A percentile compares a stretch with the other conserved stretches of the same genome.
Evolutionary conservation across 2,113 vertebrate genomes (phyloP).

Genomic region (Cyphomyrus discorhynchus): DNA sequence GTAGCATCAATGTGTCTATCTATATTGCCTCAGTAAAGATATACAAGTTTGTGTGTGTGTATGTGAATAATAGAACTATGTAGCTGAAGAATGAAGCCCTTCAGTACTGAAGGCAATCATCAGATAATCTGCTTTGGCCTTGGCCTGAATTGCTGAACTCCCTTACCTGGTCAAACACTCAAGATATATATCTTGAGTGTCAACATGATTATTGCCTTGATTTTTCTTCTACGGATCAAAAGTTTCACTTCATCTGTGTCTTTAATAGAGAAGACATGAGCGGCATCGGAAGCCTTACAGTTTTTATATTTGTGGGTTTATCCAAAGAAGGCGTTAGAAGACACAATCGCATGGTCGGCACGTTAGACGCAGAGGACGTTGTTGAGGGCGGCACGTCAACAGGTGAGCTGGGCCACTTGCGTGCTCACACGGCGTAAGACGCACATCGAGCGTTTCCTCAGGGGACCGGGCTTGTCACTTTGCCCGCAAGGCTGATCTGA

Average conservation of each 20-base stretch:
- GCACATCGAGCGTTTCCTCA: background rate
- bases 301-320: background rate
- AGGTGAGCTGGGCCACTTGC: background rate
- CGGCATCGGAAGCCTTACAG: background rate
- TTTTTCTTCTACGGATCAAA: background rate
- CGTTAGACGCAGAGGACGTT: background rate
- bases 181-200: background rate
- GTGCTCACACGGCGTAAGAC: background rate
- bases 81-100: background rate
- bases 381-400: background rate
- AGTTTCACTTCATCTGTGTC: background rate
- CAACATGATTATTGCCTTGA: slow-evolving; percentile 9
- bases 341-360: background rate
- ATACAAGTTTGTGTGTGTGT: background rate
- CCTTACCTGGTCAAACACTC: background rate
- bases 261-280: background rate
- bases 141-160: background rate
- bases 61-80: background rate
- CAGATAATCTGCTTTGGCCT: background rate
- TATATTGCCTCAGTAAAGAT: background rate
- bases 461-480: background rate
- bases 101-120: background rate
- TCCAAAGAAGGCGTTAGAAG: background rate
- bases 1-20: background rate
- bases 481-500: background rate